A percentile compares a stretch with the other conserved stretches of the same genome.
Conservation (phyloP, 2,797 vertebrate genomes). For the Eutrigla gurnardus region DNA sequence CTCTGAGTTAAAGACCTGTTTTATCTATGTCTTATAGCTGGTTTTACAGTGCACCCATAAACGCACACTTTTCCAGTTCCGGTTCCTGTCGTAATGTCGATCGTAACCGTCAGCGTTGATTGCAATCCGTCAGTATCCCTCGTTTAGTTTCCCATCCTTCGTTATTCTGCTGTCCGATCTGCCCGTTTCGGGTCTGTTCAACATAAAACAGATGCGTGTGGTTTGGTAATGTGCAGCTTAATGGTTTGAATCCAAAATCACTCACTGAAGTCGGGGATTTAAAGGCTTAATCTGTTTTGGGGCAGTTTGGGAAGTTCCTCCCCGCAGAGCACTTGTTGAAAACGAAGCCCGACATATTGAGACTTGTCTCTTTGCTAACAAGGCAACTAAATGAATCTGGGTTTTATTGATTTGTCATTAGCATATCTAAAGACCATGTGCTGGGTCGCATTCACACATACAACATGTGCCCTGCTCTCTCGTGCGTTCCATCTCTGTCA, state of each 20-base stretch:
- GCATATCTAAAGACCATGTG: neutral
- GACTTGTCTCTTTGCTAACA: neutral
- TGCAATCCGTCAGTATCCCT: constrained; percentile 26
- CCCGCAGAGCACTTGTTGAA: neutral
- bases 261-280: neutral
- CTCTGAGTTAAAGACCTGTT: constrained; percentile 31
- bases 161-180: neutral
- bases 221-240: constrained; percentile 3
- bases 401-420: neutral
- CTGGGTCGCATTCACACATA: constrained; percentile 17
- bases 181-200: neutral
- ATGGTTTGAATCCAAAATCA: constrained; percentile 2
- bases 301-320: neutral
- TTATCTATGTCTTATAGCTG: constrained; percentile 33
- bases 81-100: constrained; percentile 47
- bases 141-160: constrained; percentile 8
- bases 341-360: neutral
- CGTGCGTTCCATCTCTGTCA: constrained; percentile 53
- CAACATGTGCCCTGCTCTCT: constrained; percentile 4
- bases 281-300: neutral
- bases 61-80: constrained; percentile 54
- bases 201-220: neutral
- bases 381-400: neutral
- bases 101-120: constrained; percentile 41
- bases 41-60: constrained; percentile 59